Evolutionary conservation across 2,113 vertebrate species (phyloP).

Genomic region (Puntigrus tetrazona): DNA sequence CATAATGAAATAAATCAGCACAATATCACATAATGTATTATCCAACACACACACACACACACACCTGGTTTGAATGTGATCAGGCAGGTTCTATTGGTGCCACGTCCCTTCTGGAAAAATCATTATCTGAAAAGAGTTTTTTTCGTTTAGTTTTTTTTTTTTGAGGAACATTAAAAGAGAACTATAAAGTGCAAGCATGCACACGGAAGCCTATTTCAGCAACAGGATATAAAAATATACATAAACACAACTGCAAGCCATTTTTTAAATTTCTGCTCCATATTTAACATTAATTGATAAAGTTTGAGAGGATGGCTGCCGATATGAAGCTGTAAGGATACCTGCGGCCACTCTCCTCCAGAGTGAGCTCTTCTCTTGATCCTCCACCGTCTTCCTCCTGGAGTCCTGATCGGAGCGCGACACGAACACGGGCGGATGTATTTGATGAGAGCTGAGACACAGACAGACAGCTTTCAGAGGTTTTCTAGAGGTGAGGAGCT

Average conservation of each 20-base stretch:
- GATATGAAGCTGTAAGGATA: conserved; percentile 51
- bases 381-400: conserved; percentile 93
- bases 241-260: too few species aligned
- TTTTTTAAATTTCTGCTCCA: too few species aligned
- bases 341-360: conserved; percentile 92
- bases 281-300: too few species aligned
- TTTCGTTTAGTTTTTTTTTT: too few species aligned
- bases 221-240: too few species aligned
- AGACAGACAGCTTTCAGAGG: background rate
- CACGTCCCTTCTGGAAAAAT: conserved; percentile 99
- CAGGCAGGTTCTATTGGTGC: conserved; percentile 95
- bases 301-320: too few species aligned
- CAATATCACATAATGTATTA: too few species aligned
- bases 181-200: background rate
- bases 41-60: conserved; percentile 54
- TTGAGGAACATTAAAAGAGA: background rate
- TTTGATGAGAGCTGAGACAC: conserved; percentile 87
- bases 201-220: too few species aligned
- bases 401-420: conserved; percentile 95
- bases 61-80: conserved; percentile 98
- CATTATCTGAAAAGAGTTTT: conserved; percentile 87
- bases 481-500: background rate
- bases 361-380: conserved; percentile 89
- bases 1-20: too few species aligned
- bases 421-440: conserved; percentile 94